Base-by-base conservation (phyloP, 2,888 invertebrate genomes). In the Pterostichus madidus region DNA sequence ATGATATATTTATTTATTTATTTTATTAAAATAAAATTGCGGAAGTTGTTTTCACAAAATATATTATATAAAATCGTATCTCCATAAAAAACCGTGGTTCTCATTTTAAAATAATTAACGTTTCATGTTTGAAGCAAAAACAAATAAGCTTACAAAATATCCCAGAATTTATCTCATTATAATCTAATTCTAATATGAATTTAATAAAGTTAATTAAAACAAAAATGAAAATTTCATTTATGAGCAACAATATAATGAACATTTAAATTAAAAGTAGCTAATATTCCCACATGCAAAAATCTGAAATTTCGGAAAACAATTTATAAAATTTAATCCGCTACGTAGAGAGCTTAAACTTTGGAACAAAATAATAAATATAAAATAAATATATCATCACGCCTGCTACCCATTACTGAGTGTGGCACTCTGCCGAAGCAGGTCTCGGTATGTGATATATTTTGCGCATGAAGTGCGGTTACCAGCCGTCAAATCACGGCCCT, bases 251-350 rank as follows among this genome's bases (percentile, higher is more conserved):
- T 7, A 15, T 17, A 24, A 24, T n/a, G 10, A 64, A 35, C 31
- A 73, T 73, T 39, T 46, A 73, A 73, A 49, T 73, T 73, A 46
- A 71, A 73, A 44, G 15, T 44, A 24, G 24, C 3, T 24, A 73
- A 31, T 24, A 24, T 17, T 46, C 11, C 59, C 59, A 59, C 31
- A 59, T 11, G 10, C 39, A 39, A 5, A 39, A 39, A 39, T 24
- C 24, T 17, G 44, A 73, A 44, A 46, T 73, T 44, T 46, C n/a
- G 73, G 31, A 24, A 73, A 46, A 46, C 46, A 73, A 46, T 73
- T 73, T 73, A 46, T 73, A 17, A 73, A 59, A 71, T 71, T 17
- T 71, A 46, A 46, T 56, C 56, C 56, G 24, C 24, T 10, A 8
- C 31, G 24, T 24, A 49, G 15, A 49, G 15, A 24, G 73, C 49